Conservation (phyloP, 2,888 invertebrate genomes). For the Drosophila recens region DNA sequence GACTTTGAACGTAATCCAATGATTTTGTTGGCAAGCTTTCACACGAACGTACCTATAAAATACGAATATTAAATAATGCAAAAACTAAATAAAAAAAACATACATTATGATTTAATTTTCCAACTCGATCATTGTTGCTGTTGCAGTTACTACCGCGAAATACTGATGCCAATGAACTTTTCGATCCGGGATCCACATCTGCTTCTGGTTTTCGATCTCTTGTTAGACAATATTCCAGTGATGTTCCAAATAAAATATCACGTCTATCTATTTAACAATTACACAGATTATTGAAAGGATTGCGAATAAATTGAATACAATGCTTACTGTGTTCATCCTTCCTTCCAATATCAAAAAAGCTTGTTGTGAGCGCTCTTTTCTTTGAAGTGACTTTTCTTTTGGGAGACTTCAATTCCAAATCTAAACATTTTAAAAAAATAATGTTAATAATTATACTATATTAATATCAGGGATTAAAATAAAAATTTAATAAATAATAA, state of each 20-base stretch:
- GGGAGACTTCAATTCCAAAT: constrained; percentile 85
- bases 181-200: constrained; percentile 86
- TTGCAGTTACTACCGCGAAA: constrained; percentile 66
- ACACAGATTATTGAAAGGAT: no score
- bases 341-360: constrained; percentile 92
- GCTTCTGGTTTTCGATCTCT: constrained; percentile 87
- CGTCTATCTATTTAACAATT: constrained; percentile 35
- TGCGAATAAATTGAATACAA: background rate
- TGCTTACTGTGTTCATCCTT: constrained; percentile 87
- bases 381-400: constrained; percentile 93
- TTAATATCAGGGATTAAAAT: no score
- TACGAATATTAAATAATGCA: background rate
- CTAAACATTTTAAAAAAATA: constrained; percentile 42
- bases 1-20: constrained; percentile 31
- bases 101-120: constrained; percentile 65
- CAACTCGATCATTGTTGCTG: constrained; percentile 35
- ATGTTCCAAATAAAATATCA: constrained; percentile 90
- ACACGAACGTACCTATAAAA: constrained; percentile 90
- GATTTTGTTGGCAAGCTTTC: constrained; percentile 88
- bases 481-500: no score
- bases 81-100: constrained; percentile 11
- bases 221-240: constrained; percentile 93
- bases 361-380: constrained; percentile 94
- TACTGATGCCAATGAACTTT: constrained; percentile 91
- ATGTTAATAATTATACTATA: background rate